Base-by-base conservation (phyloP, 2,113 vertebrate species). In the Pipa parva region DNA sequence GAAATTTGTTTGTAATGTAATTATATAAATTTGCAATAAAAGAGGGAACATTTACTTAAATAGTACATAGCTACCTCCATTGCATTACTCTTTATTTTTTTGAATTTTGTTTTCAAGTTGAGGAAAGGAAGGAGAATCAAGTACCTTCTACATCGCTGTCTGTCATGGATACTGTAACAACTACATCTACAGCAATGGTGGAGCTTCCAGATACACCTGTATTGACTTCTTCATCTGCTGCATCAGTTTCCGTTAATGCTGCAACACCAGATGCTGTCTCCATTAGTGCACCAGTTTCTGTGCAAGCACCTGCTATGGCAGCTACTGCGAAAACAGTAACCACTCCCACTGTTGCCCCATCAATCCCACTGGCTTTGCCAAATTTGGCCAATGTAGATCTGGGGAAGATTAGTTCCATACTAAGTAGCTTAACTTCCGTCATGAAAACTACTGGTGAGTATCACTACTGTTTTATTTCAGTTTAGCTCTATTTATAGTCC, bases 351-450 rank as follows among this genome's bases (percentile, higher is more conserved):
- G 24, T 79, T 20, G 37, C 84, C 2, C 71, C 79, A 0, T 60
- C 86, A 0, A 80, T 84, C 0, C 59, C 82, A 0, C 60, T 89
- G 1, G 79, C 82, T 1, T 56, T 97, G 77, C 93, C 93, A 51
- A 97, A 94, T 79, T 80, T 99, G 75, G 95, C 95, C 64, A 98
- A 97, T 10, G 95, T 99, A 75, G 97, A 99, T 81, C 80, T 99
- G 74, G 97, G 95, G 20, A 99, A 99, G 80, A 99, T 99, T 83
- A 98, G 94, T 81, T 99, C 97, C 71, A 99, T 99, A 52, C 90
- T 99, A 7, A 99, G 87, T 81, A 97, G 94, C 11, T 78, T 99
- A 56, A 98, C 95, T 0, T 95, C 93, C 0, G 97, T 92, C 25
- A 98, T 99, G 97, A 99, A 99, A 77, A 96, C 84, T 37, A 97